phyloP scores from a whole-genome alignment of 2,888 invertebrate species.

The Pseudococcus viburni region DNA sequence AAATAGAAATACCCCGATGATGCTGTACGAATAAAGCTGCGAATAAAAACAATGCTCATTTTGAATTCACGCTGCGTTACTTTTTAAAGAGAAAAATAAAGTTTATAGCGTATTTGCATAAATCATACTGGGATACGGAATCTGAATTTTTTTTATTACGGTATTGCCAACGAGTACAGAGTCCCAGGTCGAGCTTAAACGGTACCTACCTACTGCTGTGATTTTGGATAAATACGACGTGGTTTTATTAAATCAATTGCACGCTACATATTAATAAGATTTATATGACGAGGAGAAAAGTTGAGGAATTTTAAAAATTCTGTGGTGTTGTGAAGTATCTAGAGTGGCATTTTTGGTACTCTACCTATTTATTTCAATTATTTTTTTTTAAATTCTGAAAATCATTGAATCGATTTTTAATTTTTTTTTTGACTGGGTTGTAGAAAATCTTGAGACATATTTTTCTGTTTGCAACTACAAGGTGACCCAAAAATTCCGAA shows the following conservation, averaged over 20 bases:
- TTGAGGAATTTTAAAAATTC: too few species aligned
- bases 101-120: constrained; percentile 11
- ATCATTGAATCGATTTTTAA: too few species aligned
- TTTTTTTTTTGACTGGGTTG: too few species aligned
- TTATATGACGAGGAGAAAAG: too few species aligned
- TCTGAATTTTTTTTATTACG: constrained; percentile 3
- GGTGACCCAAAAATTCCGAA: too few species aligned
- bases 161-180: neutral
- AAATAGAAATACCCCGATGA: neutral
- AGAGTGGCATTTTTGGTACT: too few species aligned
- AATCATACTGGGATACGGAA: neutral
- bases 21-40: neutral
- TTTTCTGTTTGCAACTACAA: too few species aligned
- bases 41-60: neutral
- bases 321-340: too few species aligned
- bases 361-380: too few species aligned
- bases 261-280: too few species aligned
- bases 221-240: neutral
- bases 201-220: constrained; percentile 2
- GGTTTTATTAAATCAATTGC: neutral
- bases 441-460: too few species aligned
- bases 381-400: too few species aligned
- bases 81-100: neutral
- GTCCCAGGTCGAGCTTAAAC: neutral
- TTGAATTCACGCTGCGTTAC: constrained; percentile 15